Base-by-base conservation (phyloP, 2,797 vertebrate genomes). In the Myiotriccus ornatus region DNA sequence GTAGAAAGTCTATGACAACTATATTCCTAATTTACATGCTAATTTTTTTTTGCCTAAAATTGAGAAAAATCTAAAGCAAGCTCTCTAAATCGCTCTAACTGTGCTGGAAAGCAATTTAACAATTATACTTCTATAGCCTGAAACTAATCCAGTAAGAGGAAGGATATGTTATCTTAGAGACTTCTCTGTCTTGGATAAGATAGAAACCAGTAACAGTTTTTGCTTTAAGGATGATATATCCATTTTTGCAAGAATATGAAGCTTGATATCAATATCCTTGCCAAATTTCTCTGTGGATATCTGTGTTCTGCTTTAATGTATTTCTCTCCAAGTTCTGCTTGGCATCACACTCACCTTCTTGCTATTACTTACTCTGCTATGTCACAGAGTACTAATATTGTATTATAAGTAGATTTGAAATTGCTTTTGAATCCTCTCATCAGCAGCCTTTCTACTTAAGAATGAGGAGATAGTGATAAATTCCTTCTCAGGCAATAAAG, bases 151-250 rank as follows among this genome's bases (percentile, higher is more conserved):
- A 75, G 8, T 47, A 77, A 74, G 21, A 67, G 41, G 60, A 93
- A 93, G 24, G 17, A 60, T 27, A 20, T 43, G 19, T n/a, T 74
- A 52, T 91, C 82, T 85, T 68, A 50, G 25, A 94, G 27, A 32
- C 3, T 94, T 47, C 39, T 91, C n/a, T 84, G 27, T 37, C 76
- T 81, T 62, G 50, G 27, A 49, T 56, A 47, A 41, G 63, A 90
- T 13, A 71, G 71, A 94, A 96, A 91, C 47, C 80, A 95, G 85
- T 32, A 91, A 90, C 63, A n/a, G 18, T 59, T 79, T 88, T 88
- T 76, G 37, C 12, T 88, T 90, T 88, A 82, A 84, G n/a, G 30
- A 86, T 46, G 32, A 69, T 71, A 80, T 14, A 64, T 20, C 12
- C 60, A 28, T 88, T 90, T 87, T 76, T 88, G 20, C 28, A 88